Conservation (phyloP, 2,797 vertebrate genomes). For the Xiphophorus birchmanni region DNA sequence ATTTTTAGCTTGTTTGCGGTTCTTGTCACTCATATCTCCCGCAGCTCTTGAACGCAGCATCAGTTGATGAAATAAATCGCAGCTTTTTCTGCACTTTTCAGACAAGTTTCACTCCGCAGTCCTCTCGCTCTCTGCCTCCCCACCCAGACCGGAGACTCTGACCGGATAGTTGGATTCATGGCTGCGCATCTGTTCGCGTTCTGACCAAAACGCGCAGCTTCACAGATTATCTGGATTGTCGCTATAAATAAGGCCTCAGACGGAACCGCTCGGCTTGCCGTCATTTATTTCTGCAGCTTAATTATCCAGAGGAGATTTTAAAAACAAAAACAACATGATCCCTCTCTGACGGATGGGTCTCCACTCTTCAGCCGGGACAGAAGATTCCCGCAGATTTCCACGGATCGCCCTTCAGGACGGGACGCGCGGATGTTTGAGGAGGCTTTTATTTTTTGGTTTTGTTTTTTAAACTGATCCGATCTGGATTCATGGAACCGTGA, state of each 20-base stretch:
- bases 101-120: slow-evolving; percentile 5
- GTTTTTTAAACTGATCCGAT: slow-evolving; percentile 5
- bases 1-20: not conserved
- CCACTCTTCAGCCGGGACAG: not conserved
- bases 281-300: slow-evolving; percentile 18
- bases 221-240: slow-evolving; percentile 46
- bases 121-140: accelerated
- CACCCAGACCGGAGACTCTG: not conserved
- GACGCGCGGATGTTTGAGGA: slow-evolving; percentile 28
- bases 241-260: slow-evolving; percentile 61
- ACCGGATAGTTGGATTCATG: not conserved
- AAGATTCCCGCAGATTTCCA: slow-evolving; percentile 17
- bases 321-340: slow-evolving; percentile 24
- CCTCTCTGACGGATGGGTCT: slow-evolving; percentile 50
- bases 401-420: slow-evolving; percentile 9
- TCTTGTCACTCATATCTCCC: slow-evolving; percentile 12
- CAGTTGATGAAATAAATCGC: slow-evolving; percentile 16
- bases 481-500: slow-evolving; percentile 47
- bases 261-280: slow-evolving; percentile 47
- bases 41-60: slow-evolving; percentile 43
- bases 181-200: not conserved
- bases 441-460: slow-evolving; percentile 26
- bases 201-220: slow-evolving; percentile 38
- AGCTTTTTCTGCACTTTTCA: slow-evolving; percentile 27
- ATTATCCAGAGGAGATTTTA: slow-evolving; percentile 19